Conservation (phyloP, 2,888 invertebrate species). For the Polietes domitor region DNA sequence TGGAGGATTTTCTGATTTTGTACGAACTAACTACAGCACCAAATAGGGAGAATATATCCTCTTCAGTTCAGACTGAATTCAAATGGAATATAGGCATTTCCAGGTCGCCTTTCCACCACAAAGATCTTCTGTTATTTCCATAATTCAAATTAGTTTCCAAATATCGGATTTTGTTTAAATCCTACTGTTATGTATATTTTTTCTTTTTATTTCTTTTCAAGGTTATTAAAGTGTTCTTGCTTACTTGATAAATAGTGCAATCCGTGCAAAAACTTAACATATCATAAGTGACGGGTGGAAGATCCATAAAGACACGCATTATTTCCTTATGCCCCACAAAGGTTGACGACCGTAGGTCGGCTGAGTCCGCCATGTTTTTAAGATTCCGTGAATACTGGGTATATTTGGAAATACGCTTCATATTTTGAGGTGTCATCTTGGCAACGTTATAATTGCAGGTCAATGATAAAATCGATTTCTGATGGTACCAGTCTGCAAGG, state of each 20-base stretch:
- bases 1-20: no score
- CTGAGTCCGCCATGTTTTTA: conserved; percentile 69
- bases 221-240: no score
- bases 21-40: no score
- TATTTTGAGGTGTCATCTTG: conserved; percentile 66
- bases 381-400: conserved; percentile 73
- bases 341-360: conserved; percentile 69
- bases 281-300: conserved; percentile 74
- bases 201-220: no score
- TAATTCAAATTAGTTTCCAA: no score
- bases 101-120: no score
- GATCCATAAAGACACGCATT: conserved; percentile 71
- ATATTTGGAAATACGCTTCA: conserved; percentile 74
- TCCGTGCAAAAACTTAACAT: conserved; percentile 73
- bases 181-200: no score
- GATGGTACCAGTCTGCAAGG: conserved; percentile 69
- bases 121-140: no score
- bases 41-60: no score
- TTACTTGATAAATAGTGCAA: conserved; percentile 69
- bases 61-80: no score
- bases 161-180: no score
- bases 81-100: no score
- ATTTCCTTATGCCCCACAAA: conserved; percentile 74
- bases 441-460: conserved; percentile 73
- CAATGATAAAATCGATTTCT: conserved; percentile 74